Conservation (phyloP, 2,888 invertebrate genomes). For the Metacarcinus magister region DNA sequence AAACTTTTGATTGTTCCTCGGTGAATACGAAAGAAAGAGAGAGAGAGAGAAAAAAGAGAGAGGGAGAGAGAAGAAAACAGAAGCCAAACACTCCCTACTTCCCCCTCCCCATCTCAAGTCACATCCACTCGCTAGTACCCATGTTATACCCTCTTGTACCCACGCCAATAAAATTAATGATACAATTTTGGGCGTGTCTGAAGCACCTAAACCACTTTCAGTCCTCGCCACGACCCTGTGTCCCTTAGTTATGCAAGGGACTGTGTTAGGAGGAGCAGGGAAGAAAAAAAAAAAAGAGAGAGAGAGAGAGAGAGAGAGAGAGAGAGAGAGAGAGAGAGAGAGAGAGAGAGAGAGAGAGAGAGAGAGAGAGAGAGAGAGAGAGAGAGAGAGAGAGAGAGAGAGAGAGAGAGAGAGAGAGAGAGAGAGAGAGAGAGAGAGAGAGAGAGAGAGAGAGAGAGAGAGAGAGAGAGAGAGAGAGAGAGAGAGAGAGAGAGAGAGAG, state of each 20-base stretch:
- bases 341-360: too few relatives aligned
- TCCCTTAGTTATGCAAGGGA: too few relatives aligned
- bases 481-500: conserved; percentile 46
- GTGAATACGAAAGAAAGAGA: not conserved
- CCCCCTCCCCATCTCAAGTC: not conserved
- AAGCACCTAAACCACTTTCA: not conserved
- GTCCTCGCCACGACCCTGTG: too few relatives aligned
- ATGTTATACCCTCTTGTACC: not conserved
- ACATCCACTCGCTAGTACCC: not conserved
- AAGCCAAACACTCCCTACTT: not conserved
- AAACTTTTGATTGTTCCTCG: not conserved
- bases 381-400: too few relatives aligned
- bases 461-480: conserved; percentile 53
- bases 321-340: too few relatives aligned
- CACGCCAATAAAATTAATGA: not conserved
- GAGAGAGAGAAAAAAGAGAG: conserved; percentile 13
- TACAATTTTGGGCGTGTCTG: not conserved
- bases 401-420: too few relatives aligned
- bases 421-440: conserved; percentile 4
- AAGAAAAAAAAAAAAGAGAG: not conserved
- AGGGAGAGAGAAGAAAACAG: not conserved
- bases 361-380: too few relatives aligned
- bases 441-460: conserved; percentile 53
- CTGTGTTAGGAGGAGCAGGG: not conserved
- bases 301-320: too few relatives aligned